Conservation (phyloP, 2,888 invertebrate genomes). For the Drosophila nr. medialis region DNA sequence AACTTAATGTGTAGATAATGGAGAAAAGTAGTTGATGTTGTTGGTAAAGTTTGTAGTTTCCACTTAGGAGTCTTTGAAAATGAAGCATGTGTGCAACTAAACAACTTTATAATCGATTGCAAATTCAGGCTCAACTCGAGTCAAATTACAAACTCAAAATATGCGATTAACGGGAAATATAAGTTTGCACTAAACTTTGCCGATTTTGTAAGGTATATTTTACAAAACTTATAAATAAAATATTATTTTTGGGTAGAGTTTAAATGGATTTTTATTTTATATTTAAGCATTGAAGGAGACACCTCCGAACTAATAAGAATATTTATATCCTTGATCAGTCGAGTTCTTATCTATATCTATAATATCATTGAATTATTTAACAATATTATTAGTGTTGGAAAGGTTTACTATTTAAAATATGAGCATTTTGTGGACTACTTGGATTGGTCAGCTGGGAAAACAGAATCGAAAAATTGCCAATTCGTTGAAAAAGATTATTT, state of each 20-base stretch:
- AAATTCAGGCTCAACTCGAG: neutral
- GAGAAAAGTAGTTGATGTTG: neutral
- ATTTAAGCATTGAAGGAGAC: too few relatives aligned
- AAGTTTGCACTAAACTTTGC: neutral
- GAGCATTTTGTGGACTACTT: neutral
- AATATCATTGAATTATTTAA: too few relatives aligned
- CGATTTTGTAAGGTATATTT: neutral
- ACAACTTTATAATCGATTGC: neutral
- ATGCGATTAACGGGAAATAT: neutral
- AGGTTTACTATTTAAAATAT: neutral
- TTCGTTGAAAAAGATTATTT: neutral
- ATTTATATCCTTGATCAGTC: too few relatives aligned
- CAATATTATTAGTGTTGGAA: too few relatives aligned
- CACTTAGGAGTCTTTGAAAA: neutral
- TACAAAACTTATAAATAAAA: neutral
- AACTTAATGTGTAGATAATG: constrained; percentile 1
- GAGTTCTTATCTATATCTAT: too few relatives aligned
- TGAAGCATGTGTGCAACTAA: neutral
- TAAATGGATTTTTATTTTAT: too few relatives aligned
- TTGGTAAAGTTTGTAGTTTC: neutral
- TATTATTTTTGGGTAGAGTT: too few relatives aligned
- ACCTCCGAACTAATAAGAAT: too few relatives aligned
- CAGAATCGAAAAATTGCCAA: neutral
- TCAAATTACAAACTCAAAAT: neutral
- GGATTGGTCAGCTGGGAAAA: neutral